Conservation (phyloP, 2,113 vertebrate genomes). For the Struthidea cinerea region DNA sequence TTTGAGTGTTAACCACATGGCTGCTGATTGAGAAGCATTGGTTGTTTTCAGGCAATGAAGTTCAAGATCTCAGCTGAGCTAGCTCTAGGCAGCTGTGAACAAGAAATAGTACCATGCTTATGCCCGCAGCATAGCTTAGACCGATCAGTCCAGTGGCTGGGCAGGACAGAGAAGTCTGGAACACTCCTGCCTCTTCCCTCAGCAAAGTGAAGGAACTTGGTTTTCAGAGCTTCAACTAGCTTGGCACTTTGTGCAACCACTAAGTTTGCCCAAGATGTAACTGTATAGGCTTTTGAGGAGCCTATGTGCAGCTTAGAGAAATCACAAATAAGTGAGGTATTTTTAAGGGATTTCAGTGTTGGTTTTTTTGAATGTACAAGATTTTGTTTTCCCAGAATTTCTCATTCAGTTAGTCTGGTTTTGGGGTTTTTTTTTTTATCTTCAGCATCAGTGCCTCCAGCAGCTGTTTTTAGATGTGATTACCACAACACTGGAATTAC, state of each 20-base stretch:
- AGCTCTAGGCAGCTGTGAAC: neutral
- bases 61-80: neutral
- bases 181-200: neutral
- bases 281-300: neutral
- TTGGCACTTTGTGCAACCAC: neutral
- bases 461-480: neutral
- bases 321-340: neutral
- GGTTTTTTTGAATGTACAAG: neutral
- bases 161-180: neutral
- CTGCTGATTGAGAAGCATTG: neutral
- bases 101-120: neutral
- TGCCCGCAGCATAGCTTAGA: accelerated
- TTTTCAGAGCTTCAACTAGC: neutral
- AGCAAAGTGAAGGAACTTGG: neutral
- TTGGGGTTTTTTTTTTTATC: neutral
- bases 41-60: neutral
- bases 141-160: accelerated
- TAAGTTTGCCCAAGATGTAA: neutral
- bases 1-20: neutral
- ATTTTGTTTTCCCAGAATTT: neutral
- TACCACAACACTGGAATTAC: neutral
- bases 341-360: neutral
- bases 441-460: neutral
- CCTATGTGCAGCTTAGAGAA: neutral
- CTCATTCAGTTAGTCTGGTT: neutral